Conservation (phyloP, 92 coral and sea anemone genomes). For the Epizoanthus fatuus region DNA sequence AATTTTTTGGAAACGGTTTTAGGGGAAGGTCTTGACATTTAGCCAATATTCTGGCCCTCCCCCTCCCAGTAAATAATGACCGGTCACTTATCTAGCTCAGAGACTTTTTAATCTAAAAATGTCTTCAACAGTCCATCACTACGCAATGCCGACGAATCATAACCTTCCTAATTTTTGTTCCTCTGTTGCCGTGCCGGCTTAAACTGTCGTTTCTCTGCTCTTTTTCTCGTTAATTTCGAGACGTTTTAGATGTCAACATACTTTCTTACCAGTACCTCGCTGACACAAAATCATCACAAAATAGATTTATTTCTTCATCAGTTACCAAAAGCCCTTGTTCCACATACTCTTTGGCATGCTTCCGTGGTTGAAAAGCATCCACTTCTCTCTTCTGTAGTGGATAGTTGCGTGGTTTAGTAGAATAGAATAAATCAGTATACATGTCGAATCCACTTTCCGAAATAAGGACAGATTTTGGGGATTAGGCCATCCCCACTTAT, state of each 20-base stretch:
- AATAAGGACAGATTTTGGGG: no score
- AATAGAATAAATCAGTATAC: no score
- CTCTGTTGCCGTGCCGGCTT: neutral
- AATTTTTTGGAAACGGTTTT: no score
- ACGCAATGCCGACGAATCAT: no score
- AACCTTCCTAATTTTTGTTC: neutral
- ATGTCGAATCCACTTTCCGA: no score
- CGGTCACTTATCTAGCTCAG: constrained; percentile 3
- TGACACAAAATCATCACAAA: neutral
- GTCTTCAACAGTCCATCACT: constrained; percentile 19
- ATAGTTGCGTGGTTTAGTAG: no score
- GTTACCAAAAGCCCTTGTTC: neutral
- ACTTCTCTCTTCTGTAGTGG: neutral
- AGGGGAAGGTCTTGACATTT: no score
- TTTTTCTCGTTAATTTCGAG: neutral
- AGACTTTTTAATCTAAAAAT: constrained; percentile 5
- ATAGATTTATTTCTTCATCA: neutral
- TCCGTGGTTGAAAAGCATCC: neutral
- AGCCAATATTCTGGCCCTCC: no score
- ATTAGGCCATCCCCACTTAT: no score
- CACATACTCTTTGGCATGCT: neutral
- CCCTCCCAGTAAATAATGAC: no score
- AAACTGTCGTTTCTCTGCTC: neutral
- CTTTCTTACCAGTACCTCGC: neutral
- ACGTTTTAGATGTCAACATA: neutral